phyloP scores from a whole-genome alignment of 2,888 invertebrate species.

The Rhagophthalmus giganteus region DNA sequence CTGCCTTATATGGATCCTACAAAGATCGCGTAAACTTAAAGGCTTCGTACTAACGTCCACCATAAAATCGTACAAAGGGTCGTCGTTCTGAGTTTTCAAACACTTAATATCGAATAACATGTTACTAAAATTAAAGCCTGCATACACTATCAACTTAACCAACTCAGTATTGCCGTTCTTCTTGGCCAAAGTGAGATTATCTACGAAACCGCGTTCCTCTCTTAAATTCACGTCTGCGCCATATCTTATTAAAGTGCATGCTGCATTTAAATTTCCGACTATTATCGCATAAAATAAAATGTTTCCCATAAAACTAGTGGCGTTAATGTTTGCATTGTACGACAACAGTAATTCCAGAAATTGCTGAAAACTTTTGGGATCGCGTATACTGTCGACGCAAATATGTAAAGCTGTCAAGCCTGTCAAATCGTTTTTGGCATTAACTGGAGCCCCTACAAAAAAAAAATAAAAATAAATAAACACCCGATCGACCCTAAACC shows the following conservation, averaged over 20 bases:
- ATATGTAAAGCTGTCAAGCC: conserved; percentile 62
- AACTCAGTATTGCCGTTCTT: conserved; percentile 51
- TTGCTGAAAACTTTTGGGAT: conserved; percentile 58
- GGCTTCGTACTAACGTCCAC: conserved; percentile 53
- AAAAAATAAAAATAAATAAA: conserved; percentile 1
- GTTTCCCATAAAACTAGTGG: conserved; percentile 47
- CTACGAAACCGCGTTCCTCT: conserved; percentile 61
- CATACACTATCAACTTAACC: conserved; percentile 53
- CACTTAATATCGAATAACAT: conserved; percentile 50
- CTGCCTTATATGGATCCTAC: conserved; percentile 61
- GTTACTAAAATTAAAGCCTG: conserved; percentile 52
- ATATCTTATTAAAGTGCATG: conserved; percentile 61
- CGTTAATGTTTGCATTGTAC: conserved; percentile 49
- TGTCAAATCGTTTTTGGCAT: conserved; percentile 48
- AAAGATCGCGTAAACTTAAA: conserved; percentile 59
- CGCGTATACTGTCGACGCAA: conserved; percentile 62
- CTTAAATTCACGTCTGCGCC: conserved; percentile 67
- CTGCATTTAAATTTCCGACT: conserved; percentile 56
- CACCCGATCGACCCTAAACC: too few relatives aligned
- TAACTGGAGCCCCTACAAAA: conserved; percentile 47
- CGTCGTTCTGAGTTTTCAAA: conserved; percentile 43
- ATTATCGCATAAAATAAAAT: conserved; percentile 56
- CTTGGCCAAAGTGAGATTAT: conserved; percentile 61
- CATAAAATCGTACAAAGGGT: conserved; percentile 49
- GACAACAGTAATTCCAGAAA: conserved; percentile 56